Percentiles rank a stretch among this genome's conserved stretches.
Evolutionary conservation across 1,140 invertebrate species (phyloP).

Genomic region (Catajapyx aquilonaris): DNA sequence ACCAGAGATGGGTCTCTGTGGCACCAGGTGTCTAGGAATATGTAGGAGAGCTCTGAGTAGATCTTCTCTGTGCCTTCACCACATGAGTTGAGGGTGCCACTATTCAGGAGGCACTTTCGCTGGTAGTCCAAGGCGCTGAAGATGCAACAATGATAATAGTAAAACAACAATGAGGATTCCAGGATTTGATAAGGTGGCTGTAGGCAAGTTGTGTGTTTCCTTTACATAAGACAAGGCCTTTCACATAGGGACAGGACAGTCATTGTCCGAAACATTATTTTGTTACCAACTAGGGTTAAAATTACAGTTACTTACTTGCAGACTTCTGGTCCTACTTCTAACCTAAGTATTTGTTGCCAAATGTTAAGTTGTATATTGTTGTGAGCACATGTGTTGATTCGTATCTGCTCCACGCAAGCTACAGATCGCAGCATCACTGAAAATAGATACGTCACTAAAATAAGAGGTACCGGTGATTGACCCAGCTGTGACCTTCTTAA

Average conservation of each 20-base stretch:
- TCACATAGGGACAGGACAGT: not conserved
- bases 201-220: not conserved
- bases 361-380: slow-evolving; percentile 2
- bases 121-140: not conserved
- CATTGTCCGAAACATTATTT: not conserved
- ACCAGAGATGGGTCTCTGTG: no score
- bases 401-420: slow-evolving; percentile 5
- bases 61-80: not conserved
- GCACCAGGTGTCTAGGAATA: not conserved
- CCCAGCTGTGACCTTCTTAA: not conserved
- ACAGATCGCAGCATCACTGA: slow-evolving; percentile 6
- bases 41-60: not conserved
- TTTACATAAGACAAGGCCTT: not conserved
- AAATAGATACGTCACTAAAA: not conserved
- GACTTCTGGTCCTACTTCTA: slow-evolving; percentile 6
- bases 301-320: slow-evolving; percentile 8
- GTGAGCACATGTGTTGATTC: not conserved
- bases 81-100: not conserved
- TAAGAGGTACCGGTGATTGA: slow-evolving; percentile 1
- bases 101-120: not conserved
- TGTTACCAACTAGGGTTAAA: not conserved
- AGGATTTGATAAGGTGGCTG: not conserved
- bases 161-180: not conserved
- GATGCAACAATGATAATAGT: not conserved
- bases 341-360: slow-evolving; percentile 6